A percentile compares a stretch with the other conserved stretches of the same genome.
phyloP scores from a whole-genome alignment of 2,888 invertebrate genomes.

The Lasioglossum leucozonium region DNA sequence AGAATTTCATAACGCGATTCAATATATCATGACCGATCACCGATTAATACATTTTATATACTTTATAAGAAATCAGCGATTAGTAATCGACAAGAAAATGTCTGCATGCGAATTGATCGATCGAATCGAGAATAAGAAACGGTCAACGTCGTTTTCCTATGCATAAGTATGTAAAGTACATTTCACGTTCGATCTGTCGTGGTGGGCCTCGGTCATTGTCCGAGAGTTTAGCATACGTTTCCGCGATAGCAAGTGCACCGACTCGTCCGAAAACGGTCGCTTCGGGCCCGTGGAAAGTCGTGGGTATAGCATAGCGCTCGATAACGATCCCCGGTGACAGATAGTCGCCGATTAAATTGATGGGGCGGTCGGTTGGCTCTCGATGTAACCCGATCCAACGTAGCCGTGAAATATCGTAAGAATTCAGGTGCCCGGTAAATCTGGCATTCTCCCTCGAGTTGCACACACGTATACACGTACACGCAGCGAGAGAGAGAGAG shows the following conservation, averaged over 20 bases:
- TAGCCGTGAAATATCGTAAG: constrained; percentile 60
- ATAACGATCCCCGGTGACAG: constrained; percentile 29
- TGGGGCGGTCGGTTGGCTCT: constrained; percentile 19
- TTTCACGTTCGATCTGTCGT: neutral
- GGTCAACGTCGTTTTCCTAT: neutral
- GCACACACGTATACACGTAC: neutral
- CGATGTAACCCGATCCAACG: constrained; percentile 76
- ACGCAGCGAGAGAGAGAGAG: neutral
- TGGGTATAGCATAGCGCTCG: neutral
- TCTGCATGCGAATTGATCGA: neutral
- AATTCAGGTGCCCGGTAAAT: constrained; percentile 58
- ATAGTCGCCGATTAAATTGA: constrained; percentile 19
- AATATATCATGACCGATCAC: neutral
- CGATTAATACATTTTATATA: too few species aligned
- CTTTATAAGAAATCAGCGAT: neutral
- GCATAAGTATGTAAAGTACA: too few species aligned
- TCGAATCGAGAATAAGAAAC: neutral
- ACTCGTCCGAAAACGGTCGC: neutral
- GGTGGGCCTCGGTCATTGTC: neutral
- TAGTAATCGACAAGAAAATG: neutral
- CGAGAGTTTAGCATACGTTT: constrained; percentile 15
- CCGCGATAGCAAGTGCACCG: neutral
- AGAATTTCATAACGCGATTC: neutral
- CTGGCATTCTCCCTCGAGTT: constrained; percentile 54
- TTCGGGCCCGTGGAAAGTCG: neutral